Percentiles rank a stretch among this genome's conserved stretches.
These are phyloP conservation scores for Crypturellus tataupa DNA, from an alignment of 2,797 vertebrate species.

Conservation along the genomic window DNA sequence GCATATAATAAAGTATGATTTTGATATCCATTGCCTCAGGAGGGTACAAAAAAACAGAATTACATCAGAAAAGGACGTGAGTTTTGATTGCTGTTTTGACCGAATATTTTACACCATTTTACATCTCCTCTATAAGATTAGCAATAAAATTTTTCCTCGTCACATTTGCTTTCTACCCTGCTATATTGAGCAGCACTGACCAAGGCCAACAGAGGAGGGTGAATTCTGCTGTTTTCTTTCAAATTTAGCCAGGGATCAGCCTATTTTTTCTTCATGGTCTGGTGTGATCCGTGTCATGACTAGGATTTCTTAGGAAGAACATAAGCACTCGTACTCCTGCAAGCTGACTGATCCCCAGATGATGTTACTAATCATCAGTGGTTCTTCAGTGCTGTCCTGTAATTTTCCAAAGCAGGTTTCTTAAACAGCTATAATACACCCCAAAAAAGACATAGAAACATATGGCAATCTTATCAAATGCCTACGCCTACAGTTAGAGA, in stretches of 20 bases:
- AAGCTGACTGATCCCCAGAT: not conserved
- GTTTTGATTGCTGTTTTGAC: not conserved
- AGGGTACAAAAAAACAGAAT: not conserved
- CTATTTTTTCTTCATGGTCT: not conserved
- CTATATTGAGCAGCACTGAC: not conserved
- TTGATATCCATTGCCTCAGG: not conserved
- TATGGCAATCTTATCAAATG: slow-evolving; percentile 4
- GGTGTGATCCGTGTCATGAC: not conserved
- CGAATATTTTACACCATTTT: not conserved
- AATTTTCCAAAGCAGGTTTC: slow-evolving; percentile 5
- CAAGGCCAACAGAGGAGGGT: not conserved
- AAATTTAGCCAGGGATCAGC: not conserved
- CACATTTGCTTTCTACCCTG: not conserved
- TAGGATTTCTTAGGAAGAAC: not conserved
- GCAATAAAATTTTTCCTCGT: not conserved
- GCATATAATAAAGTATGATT: not conserved
- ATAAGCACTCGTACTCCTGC: not conserved
- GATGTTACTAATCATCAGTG: not conserved
- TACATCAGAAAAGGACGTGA: not conserved
- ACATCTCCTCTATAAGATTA: not conserved
- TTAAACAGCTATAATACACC: not conserved
- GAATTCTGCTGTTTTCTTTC: not conserved
- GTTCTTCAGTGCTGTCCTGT: not conserved
- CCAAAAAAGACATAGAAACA: not conserved
- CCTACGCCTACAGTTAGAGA: not conserved